Conservation (phyloP, 2,113 vertebrate genomes). For the Thalassarche chlororhynchos region DNA sequence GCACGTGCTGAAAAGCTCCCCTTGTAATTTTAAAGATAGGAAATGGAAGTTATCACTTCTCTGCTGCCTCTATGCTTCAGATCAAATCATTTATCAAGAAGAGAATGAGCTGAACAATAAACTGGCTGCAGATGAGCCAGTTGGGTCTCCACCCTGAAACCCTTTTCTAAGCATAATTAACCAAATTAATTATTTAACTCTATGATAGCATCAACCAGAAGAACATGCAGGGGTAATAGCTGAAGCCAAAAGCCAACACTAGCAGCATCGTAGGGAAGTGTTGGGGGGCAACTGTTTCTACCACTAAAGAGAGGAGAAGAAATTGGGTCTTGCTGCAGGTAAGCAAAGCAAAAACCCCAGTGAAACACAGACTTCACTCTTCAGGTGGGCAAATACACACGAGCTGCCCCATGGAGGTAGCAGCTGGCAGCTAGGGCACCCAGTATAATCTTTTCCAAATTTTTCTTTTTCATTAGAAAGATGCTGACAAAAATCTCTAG, state of each 20-base stretch:
- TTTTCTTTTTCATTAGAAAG: not conserved
- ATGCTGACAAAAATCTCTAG: not conserved
- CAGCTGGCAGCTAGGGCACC: not conserved
- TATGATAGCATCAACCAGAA: not conserved
- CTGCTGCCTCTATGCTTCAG: not conserved
- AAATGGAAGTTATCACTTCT: not conserved
- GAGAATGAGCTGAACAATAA: not conserved
- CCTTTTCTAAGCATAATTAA: not conserved
- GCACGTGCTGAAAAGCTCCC: rapidly evolving
- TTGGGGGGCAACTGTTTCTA: not conserved
- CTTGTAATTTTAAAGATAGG: not conserved
- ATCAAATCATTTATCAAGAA: not conserved
- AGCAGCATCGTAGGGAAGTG: too few species aligned
- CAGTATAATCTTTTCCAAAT: not conserved
- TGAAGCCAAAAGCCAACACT: not conserved
- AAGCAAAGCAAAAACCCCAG: not conserved
- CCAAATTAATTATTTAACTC: not conserved
- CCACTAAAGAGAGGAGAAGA: not conserved
- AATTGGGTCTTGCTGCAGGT: not conserved
- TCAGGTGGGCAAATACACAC: not conserved
- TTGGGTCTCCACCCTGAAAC: not conserved
- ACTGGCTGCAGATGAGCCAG: not conserved
- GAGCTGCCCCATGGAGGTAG: not conserved
- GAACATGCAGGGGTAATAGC: not conserved
- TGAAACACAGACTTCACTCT: not conserved